phyloP scores from a whole-genome alignment of 2,797 vertebrate species.

The Phalanger gymnotis region DNA sequence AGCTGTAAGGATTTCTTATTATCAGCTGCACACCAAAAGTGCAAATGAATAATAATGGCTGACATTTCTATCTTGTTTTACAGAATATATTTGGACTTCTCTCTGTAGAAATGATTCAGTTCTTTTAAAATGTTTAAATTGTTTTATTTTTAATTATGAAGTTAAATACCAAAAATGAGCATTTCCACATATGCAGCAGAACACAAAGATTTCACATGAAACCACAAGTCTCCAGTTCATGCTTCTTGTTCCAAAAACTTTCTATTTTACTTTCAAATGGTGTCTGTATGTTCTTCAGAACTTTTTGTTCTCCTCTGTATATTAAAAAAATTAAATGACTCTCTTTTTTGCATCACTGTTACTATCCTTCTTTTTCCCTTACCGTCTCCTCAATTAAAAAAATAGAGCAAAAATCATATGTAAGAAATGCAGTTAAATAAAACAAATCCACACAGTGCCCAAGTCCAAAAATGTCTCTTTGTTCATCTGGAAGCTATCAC shows the following conservation, averaged over 20 bases:
- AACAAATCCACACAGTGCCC: not conserved
- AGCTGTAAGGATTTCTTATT: not conserved
- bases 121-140: not conserved
- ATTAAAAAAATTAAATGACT: not conserved
- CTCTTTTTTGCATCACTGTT: not conserved
- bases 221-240: not conserved
- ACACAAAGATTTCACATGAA: not conserved
- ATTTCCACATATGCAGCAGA: not conserved
- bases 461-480: not conserved
- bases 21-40: not conserved
- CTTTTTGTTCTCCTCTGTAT: not conserved
- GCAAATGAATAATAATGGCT: not conserved
- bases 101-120: not conserved
- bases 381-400: not conserved
- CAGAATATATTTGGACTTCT: not conserved
- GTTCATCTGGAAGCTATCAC: not conserved
- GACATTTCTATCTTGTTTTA: not conserved
- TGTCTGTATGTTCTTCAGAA: not conserved
- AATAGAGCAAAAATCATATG: not conserved
- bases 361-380: not conserved
- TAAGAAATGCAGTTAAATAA: not conserved
- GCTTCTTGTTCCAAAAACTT: not conserved
- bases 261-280: not conserved
- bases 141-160: not conserved
- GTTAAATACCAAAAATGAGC: not conserved